phyloP scores from a whole-genome alignment of 2,797 vertebrate species.

The Characodon lateralis region DNA sequence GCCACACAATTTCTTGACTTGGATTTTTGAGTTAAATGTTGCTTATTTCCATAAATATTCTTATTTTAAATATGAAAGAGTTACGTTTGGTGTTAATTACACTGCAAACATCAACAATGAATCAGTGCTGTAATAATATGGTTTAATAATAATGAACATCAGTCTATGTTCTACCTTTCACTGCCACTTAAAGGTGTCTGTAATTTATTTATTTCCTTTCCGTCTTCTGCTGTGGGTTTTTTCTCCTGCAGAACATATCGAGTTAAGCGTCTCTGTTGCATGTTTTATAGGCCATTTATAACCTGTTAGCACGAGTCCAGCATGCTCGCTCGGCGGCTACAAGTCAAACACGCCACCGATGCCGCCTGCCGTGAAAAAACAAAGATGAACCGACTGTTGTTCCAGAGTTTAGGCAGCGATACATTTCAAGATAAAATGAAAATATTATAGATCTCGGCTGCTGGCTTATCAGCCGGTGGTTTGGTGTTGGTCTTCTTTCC shows the following conservation, averaged over 20 bases:
- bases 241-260: not conserved
- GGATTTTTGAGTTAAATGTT: no score
- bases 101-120: no score
- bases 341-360: not conserved
- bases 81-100: no score
- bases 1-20: no score
- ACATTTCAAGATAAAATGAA: constrained; percentile 42
- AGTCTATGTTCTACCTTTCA: not conserved
- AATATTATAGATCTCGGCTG: constrained; percentile 45
- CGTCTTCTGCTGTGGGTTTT: not conserved
- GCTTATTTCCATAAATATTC: no score
- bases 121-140: not conserved
- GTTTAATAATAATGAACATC: not conserved
- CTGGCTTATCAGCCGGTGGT: constrained; percentile 50
- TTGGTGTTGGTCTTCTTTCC: constrained; percentile 21
- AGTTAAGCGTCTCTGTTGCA: not conserved
- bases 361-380: not conserved
- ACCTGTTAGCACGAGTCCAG: not conserved
- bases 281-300: not conserved
- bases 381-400: constrained; percentile 23
- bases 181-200: not conserved
- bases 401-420: constrained; percentile 37
- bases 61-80: no score
- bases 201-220: not conserved
- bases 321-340: no score